Evolutionary conservation across 2,888 invertebrate genomes (phyloP).

Genomic region (Arctia plantaginis): DNA sequence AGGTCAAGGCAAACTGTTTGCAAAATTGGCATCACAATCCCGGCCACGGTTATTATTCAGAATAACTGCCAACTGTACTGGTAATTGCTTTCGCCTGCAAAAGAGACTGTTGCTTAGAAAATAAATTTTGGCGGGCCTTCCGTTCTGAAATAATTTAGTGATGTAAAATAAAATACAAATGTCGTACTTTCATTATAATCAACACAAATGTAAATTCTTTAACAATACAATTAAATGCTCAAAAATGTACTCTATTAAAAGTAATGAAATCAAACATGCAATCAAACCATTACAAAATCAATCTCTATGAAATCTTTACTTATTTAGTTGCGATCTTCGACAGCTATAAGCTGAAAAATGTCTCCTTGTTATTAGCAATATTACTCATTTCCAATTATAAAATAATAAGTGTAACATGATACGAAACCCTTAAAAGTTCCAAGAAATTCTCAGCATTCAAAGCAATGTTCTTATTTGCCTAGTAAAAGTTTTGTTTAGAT

Average conservation of each 20-base stretch:
- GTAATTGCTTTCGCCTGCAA: constrained; percentile 29
- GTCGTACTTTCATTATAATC: background rate
- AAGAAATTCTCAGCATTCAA: no score
- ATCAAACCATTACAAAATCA: no score
- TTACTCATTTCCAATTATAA: no score
- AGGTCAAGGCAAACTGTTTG: constrained; percentile 26
- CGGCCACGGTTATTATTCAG: constrained; percentile 30
- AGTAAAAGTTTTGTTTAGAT: no score
- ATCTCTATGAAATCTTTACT: no score
- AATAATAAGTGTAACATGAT: no score
- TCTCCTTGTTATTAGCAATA: no score
- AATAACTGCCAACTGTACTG: constrained; percentile 33
- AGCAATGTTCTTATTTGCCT: no score
- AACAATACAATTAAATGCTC: background rate
- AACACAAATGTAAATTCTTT: background rate
- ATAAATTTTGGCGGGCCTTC: constrained; percentile 13
- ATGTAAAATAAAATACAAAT: constrained; percentile 1
- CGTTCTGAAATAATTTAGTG: constrained; percentile 26
- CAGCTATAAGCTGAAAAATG: no score
- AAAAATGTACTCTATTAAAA: background rate
- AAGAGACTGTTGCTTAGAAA: constrained; percentile 34
- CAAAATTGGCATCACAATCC: constrained; percentile 31
- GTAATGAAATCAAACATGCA: no score
- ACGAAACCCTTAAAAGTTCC: no score
- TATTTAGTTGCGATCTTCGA: no score